Base-by-base conservation (phyloP, 2,113 vertebrate species). In the Daubentonia madagascariensis region DNA sequence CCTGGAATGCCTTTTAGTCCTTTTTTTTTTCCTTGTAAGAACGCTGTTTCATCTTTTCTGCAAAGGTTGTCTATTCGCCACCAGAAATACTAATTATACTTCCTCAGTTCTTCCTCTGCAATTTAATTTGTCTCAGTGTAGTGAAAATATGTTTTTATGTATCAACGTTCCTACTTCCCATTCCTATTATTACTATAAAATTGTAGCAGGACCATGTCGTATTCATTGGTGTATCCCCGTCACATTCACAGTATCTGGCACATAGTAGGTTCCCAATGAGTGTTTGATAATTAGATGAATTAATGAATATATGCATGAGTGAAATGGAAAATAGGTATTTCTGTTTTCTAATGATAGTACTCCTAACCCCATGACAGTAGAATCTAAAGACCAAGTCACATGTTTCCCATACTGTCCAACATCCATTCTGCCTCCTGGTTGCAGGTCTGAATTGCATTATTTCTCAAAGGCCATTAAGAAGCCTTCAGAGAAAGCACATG, bases 401-500 rank as follows among this genome's bases (percentile, higher is more conserved):
- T 80, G 97, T 96, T 98, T 97, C 97, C 92, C 92, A 97, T 92
- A 97, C 97, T 98, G 97, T 98, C 96, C 92, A 94, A 61, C 96
- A 93, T 97, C 96, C 94, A 96, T 89, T 96, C 97, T 98, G 11
- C 32, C 97, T 98, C 97, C 78, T 87, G 97, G 97, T 98, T 98
- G 96, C 97, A 97, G 94, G 97, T 89, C 97, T 0, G 9, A 98
- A 99, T 97, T 98, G 97, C 94, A 14, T 98, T 98, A 98, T 99
- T 99, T 99, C 97, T 91, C 96, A 98, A 96, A 98, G 98, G 96
- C 98, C 97, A 98, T 96, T 98, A 97, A 91, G 37, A 95, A 97
- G 98, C 98, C 98, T 98, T 98, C 97, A 97, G 95, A 96, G 97
- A 98, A 98, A 97, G 89, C 98, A 97, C 95, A 89, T 98, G 95